These are phyloP conservation scores for Chlorodrepanis virens DNA, from an alignment of 2,113 vertebrate species.

Conservation along the genomic window DNA sequence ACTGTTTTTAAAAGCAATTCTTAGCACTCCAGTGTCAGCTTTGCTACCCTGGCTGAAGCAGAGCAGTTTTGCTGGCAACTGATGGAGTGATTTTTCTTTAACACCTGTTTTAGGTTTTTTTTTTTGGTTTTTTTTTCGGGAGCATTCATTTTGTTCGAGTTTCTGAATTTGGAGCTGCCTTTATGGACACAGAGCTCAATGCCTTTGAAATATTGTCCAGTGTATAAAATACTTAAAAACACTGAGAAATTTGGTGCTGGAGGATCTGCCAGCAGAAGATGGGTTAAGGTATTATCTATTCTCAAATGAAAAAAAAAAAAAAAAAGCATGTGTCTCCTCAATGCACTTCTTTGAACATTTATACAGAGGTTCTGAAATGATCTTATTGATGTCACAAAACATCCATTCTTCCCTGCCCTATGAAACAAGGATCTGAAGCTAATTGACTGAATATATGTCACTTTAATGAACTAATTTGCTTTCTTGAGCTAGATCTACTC, in stretches of 20 bases:
- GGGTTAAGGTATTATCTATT: background rate
- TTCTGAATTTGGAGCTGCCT: background rate
- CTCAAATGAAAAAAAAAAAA: background rate
- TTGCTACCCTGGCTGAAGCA: background rate
- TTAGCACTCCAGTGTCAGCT: background rate
- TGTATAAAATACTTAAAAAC: background rate
- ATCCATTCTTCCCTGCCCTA: background rate
- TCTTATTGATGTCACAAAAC: conserved; percentile 3
- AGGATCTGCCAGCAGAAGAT: background rate
- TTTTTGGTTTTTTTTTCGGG: background rate
- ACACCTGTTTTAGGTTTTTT: background rate
- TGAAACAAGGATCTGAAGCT: background rate
- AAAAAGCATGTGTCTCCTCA: background rate
- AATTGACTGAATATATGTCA: conserved; percentile 36
- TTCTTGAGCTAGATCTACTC: conserved; percentile 19
- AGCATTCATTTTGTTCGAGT: background rate
- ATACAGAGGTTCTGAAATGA: background rate
- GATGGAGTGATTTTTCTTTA: background rate
- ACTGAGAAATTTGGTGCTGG: background rate
- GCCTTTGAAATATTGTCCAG: background rate
- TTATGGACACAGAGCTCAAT: background rate
- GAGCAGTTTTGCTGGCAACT: background rate
- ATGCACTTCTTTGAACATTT: background rate
- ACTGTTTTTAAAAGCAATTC: background rate
- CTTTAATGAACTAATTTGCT: conserved; percentile 55